phyloP scores from a whole-genome alignment of 2,888 invertebrate genomes.

The Eupeodes latifasciatus region DNA sequence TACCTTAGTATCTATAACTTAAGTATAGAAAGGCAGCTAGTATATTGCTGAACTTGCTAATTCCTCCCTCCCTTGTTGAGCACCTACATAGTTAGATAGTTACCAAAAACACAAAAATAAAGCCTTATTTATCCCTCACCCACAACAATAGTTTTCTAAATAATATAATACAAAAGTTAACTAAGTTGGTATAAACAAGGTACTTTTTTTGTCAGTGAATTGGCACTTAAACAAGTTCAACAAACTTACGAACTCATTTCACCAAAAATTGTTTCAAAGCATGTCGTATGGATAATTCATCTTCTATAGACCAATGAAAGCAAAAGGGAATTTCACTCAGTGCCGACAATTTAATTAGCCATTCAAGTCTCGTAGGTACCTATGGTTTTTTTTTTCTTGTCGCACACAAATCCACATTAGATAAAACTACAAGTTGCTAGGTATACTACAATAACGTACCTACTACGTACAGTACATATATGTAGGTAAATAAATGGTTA shows the following conservation, averaged over 20 bases:
- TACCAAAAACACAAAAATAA: no score
- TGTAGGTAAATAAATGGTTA: slow-evolving; percentile 39
- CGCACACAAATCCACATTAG: background rate
- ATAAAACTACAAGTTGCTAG: background rate
- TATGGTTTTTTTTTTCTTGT: background rate
- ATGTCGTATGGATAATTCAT: slow-evolving; percentile 18
- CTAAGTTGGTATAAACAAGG: background rate
- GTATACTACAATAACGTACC: no score
- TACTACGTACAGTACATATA: background rate
- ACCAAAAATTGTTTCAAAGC: slow-evolving; percentile 37
- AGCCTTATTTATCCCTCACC: no score
- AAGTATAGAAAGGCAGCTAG: no score
- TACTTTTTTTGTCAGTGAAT: background rate
- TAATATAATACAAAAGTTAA: no score
- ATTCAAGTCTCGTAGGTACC: slow-evolving; percentile 21
- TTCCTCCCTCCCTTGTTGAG: no score
- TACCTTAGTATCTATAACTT: background rate
- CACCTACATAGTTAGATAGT: no score
- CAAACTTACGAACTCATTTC: slow-evolving; percentile 52
- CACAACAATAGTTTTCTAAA: background rate
- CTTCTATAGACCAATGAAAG: slow-evolving; percentile 41
- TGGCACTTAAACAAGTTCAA: slow-evolving; percentile 47
- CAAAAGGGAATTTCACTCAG: slow-evolving; percentile 68
- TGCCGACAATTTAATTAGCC: slow-evolving; percentile 33
- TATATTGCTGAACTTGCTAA: no score